phyloP scores from a whole-genome alignment of 2,113 vertebrate genomes.

The Typhlomys cinereus region DNA sequence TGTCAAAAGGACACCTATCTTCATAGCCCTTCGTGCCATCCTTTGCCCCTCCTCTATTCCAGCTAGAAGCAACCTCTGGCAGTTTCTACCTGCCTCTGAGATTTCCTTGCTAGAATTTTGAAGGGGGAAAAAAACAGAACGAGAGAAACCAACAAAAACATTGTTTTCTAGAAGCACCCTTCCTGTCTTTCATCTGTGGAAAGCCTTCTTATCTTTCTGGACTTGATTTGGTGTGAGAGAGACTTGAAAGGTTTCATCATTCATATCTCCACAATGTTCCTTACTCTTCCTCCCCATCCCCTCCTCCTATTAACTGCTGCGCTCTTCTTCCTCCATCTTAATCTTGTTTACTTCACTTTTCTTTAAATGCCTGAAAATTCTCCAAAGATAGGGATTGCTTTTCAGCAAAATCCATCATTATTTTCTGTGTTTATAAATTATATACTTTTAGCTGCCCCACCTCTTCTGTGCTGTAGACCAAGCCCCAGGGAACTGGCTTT shows the following conservation, averaged over 20 bases:
- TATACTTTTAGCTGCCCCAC: background rate
- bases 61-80: constrained; percentile 30
- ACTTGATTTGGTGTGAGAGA: background rate
- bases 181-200: background rate
- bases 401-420: background rate
- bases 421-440: constrained; percentile 44
- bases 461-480: no score
- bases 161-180: constrained; percentile 13
- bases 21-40: background rate
- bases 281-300: background rate
- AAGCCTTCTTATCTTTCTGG: constrained; percentile 5
- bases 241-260: no score
- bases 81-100: background rate
- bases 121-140: no score
- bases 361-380: constrained; percentile 7
- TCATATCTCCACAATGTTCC: no score
- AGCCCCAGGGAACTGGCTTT: background rate
- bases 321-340: background rate
- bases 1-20: background rate
- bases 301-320: background rate
- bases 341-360: background rate
- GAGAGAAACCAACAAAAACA: no score
- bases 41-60: background rate
- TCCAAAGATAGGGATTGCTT: background rate
- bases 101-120: background rate